A percentile compares a stretch with the other conserved stretches of the same genome.
phyloP scores from a whole-genome alignment of 2,888 invertebrate species.

The Athalia cordata region DNA sequence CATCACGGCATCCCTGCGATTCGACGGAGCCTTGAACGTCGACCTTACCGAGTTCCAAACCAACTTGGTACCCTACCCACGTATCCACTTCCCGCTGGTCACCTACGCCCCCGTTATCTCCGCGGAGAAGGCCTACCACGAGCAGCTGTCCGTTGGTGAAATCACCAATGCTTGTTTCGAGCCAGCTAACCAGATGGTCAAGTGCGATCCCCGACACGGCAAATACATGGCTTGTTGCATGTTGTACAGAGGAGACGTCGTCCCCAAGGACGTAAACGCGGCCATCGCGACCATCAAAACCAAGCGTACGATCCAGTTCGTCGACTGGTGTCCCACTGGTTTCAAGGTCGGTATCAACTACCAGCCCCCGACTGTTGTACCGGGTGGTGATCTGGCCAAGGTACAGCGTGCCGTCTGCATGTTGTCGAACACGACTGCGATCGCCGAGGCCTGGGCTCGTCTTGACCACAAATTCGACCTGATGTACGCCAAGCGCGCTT shows the following conservation, averaged over 20 bases:
- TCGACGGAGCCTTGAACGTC: constrained; percentile 95
- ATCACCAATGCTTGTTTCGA: constrained; percentile 98
- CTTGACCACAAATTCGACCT: constrained; percentile 97
- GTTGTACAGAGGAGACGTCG: constrained; percentile 95
- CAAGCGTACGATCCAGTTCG: constrained; percentile 94
- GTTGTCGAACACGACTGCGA: constrained; percentile 98
- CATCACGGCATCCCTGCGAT: constrained; percentile 94
- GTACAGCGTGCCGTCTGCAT: constrained; percentile 98
- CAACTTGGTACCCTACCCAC: constrained; percentile 95
- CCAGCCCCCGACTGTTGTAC: constrained; percentile 95
- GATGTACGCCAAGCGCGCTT: constrained; percentile 98
- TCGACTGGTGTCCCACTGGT: constrained; percentile 92
- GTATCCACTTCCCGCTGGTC: constrained; percentile 96
- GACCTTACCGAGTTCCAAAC: constrained; percentile 97
- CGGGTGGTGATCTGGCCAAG: constrained; percentile 96
- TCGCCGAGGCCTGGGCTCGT: constrained; percentile 97
- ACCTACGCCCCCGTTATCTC: constrained; percentile 95
- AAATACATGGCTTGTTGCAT: constrained; percentile 98
- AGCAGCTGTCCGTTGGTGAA: constrained; percentile 92
- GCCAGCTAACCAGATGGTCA: constrained; percentile 96
- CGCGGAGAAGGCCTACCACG: constrained; percentile 95
- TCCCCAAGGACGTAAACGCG: constrained; percentile 96
- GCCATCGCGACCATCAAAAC: constrained; percentile 97
- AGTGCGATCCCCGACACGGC: constrained; percentile 94
- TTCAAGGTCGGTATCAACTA: constrained; percentile 93